Base-by-base conservation (phyloP, 1,140 invertebrate species). In the Diorhabda sublineata region DNA sequence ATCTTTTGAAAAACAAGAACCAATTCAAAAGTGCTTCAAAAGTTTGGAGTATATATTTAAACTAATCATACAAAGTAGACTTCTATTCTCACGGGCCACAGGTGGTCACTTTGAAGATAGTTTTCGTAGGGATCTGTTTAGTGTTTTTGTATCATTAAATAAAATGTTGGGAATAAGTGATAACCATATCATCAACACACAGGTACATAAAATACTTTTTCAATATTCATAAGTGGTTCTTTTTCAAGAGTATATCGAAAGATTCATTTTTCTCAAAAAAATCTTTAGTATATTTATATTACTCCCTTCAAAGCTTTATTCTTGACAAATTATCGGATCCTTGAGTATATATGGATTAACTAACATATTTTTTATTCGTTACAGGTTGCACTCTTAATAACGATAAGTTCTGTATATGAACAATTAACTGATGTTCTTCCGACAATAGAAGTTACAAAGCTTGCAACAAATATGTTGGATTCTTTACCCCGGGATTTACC, bases 31-130 rank as follows among this genome's bases (percentile, higher is more conserved):
- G 75, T 96, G 94, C 77, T 95, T 96, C 69, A 88, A 91, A 63
- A 95, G 95, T 1, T 84, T 98, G 5, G 95, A 97, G 80, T 97
- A 96, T 71, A 94, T 98, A 74, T 96, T 98, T 81, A 95, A 98
- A 75, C 90, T 99, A 73, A 93, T 98, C 4, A 95, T 98, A 8
- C 92, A 96, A 72, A 98, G 96, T 45, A 85, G 96, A 42, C 79
- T 93, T 11, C 81, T 98, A 3, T 98, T 97, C 85, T 89, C 94
- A 0, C 85, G 92, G 11, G 94, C 94, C 1, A 96, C 92, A 0
- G 92, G 92, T 3, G 92, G 92, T 0, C 90, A 94, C 77, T 93
- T 92, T 74, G 93, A 95, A 77, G 94, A 96, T 75, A 92, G 88
- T 69, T 96, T 97, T 77, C 83, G 87, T 2, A 78, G 88, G 3